Base-by-base conservation (phyloP, 2,888 invertebrate genomes). In the Kuschelorhynchus macadamiae region DNA sequence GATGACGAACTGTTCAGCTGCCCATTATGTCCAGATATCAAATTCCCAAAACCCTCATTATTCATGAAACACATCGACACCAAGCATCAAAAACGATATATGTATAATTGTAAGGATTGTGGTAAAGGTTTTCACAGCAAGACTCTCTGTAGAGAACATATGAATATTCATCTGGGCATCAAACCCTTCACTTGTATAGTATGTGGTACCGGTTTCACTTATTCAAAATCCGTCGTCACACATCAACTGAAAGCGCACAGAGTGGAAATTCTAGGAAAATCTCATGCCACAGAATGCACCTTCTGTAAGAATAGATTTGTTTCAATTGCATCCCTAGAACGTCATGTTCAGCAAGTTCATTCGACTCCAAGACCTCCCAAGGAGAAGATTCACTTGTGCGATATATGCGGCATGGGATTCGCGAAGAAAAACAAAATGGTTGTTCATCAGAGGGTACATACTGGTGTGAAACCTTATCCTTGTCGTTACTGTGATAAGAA, bases 121-220 rank as follows among this genome's bases (percentile, higher is more conserved):
- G 84, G 85, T 60, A 87, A 87, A 77, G 87, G 87, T 12, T 87
- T 87, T 70, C 86, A 85, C 80, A 86, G 86, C 74, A 82, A 83
- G 44, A 84, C 85, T 39, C 83, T 86, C 72, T 86, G 85, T 61
- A 85, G 85, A 74, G 87, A 87, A 67, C 88, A 88, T 77, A 84
- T 85, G 74, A 87, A 88, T 75, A 85, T 86, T 11, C 87, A 87
- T 78, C 82, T 84, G 25, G 86, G 85, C 46, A 83, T 86, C 42
- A 85, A 84, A 46, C 86, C 86, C 57, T 81, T 87, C 49, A 82
- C 83, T 8, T 87, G 87, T 68, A 84, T 86, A 66, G 84, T 86
- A 18, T 87, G 87, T 70, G 84, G 85, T 55, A 86, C 86, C 61
- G 83, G 82, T 16, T 87, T 86, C 60, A 85, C 86, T n/a, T 82